phyloP scores from a whole-genome alignment of 1,140 invertebrate species.

The Leptinotarsa lineolata region DNA sequence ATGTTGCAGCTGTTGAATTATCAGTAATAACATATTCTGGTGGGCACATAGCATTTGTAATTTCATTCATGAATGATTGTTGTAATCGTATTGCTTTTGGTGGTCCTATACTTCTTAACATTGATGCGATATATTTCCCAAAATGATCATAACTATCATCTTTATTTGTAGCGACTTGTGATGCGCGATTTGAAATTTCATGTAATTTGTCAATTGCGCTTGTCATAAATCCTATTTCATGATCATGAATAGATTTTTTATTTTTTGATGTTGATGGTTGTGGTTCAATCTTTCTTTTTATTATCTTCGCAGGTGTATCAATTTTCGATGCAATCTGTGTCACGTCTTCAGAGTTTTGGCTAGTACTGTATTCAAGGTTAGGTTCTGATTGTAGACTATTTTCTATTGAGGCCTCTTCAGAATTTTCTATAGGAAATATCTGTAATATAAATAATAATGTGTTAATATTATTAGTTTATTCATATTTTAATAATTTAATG shows the following conservation, averaged over 20 bases:
- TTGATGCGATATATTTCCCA: conserved; percentile 27
- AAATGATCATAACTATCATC: conserved; percentile 34
- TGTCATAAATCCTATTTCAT: conserved; percentile 22
- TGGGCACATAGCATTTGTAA: conserved; percentile 25
- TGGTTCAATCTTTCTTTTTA: conserved; percentile 28
- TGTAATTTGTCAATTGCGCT: conserved; percentile 27
- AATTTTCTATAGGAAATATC: conserved; percentile 25
- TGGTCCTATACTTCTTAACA: conserved; percentile 22
- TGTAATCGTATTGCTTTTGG: conserved; percentile 19
- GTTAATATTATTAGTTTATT: conserved; percentile 24
- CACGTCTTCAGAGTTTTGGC: conserved; percentile 13
- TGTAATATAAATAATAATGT: conserved; percentile 25
- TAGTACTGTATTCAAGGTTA: conserved; percentile 21
- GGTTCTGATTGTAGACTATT: conserved; percentile 32
- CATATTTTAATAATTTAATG: too few species aligned
- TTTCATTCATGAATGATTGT: conserved; percentile 23
- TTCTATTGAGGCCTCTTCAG: conserved; percentile 21
- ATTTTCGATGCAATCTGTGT: conserved; percentile 28
- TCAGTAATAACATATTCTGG: conserved; percentile 21
- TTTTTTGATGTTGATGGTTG: conserved; percentile 25
- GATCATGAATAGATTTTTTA: conserved; percentile 30
- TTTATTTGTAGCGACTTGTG: conserved; percentile 11
- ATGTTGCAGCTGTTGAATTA: conserved; percentile 10
- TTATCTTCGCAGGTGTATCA: conserved; percentile 25
- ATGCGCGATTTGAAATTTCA: conserved; percentile 28